These are phyloP conservation scores for Darevskia mixta DNA, from an alignment of 2,797 vertebrate genomes.

Conservation along the genomic window DNA sequence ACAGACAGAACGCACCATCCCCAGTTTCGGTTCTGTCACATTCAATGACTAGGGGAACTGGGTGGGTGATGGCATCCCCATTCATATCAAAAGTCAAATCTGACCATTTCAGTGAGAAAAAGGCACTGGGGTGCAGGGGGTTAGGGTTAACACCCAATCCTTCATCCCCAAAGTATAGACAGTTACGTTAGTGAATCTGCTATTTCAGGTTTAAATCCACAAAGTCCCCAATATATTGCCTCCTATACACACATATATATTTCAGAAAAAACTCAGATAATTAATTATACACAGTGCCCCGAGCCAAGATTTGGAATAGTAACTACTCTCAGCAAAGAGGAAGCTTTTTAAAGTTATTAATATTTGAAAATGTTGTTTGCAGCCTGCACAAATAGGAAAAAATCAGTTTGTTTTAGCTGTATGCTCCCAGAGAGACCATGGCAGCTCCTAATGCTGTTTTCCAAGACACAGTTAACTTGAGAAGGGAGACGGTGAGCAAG, in stretches of 20 bases:
- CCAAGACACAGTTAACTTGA: neutral
- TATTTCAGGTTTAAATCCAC: neutral
- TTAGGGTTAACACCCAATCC: neutral
- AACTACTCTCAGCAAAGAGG: neutral
- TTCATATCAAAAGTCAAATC: neutral
- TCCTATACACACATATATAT: neutral
- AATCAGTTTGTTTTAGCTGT: neutral
- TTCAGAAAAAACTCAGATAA: neutral
- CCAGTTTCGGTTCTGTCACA: no score
- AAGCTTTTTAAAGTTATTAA: neutral
- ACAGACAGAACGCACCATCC: neutral
- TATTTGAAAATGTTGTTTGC: constrained; percentile 13
- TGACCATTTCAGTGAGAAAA: no score
- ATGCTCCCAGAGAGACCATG: neutral
- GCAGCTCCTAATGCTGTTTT: neutral
- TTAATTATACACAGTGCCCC: constrained; percentile 1
- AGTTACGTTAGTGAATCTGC: neutral
- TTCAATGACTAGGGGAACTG: neutral
- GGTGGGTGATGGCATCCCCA: neutral
- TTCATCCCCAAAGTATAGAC: no score
- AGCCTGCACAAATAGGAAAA: neutral
- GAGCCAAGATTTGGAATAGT: neutral
- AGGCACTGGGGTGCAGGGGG: neutral
- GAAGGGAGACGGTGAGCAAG: neutral
- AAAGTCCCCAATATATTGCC: neutral